Conservation (phyloP, 1,140 invertebrate genomes). For the Portunus trituberculatus region DNA sequence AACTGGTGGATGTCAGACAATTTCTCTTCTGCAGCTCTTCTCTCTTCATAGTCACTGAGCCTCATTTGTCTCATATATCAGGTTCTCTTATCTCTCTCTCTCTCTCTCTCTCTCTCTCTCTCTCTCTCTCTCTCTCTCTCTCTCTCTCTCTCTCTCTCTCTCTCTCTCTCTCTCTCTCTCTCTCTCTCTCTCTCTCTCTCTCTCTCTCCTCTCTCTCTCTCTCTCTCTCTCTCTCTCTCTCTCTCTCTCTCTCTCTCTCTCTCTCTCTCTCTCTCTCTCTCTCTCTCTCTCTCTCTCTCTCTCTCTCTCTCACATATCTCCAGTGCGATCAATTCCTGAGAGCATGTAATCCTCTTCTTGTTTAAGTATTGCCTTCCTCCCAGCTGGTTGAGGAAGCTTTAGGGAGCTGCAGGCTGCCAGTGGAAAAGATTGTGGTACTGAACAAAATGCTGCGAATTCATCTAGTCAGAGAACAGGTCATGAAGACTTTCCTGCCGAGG, state of each 20-base stretch:
- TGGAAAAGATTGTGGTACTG: not conserved
- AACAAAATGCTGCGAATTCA: slow-evolving; percentile 33
- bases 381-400: not conserved
- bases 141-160: not conserved
- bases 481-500: not conserved
- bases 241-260: slow-evolving; percentile 27
- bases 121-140: slow-evolving; percentile 37
- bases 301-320: not conserved
- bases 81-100: not conserved
- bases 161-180: not conserved
- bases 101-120: not conserved
- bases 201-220: slow-evolving; percentile 4
- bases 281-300: slow-evolving; percentile 15
- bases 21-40: too few relatives aligned
- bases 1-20: too few relatives aligned
- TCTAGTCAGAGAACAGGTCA: not conserved
- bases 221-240: not conserved
- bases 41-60: too few relatives aligned
- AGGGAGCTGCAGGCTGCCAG: too few relatives aligned
- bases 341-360: not conserved
- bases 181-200: not conserved
- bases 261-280: slow-evolving; percentile 9
- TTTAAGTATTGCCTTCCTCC: not conserved
- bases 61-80: not conserved
- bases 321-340: too few relatives aligned